Evolutionary conservation across 2,113 vertebrate species (phyloP), one percentile per base, ranked within the genome.

Genomic region (Myotis davidii): DNA sequence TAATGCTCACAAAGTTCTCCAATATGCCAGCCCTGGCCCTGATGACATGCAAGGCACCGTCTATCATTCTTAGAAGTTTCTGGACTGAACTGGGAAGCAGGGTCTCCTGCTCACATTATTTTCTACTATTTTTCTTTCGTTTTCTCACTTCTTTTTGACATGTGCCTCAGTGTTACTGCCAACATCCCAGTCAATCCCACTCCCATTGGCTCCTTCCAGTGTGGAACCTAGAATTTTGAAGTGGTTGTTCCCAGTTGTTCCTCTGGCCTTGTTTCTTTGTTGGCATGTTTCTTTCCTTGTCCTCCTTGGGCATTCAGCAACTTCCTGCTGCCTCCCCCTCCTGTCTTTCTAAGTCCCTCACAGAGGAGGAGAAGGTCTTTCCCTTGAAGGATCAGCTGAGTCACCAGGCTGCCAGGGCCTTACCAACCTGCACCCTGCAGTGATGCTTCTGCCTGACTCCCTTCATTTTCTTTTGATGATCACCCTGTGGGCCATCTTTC

Each of bases 11-110:
- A 21, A 25, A 81, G 64, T 13, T 56, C 37, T 25, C 23, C 12
- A 0, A 5, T 54, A 7, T 27, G 25, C 25, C 6, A 0, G 32
- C 64, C 9, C 23, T 18, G 67, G 29, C 34, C 86, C 64, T 67
- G 12, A 48, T 29, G 4, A 34, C 13, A 1, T 0, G n/a, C 23
- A 10, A 64, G 69, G 9, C 23, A 9, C 65, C 5, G 3, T 7
- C 20, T 4, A 2, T 29, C 9, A 39, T 82, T 61, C 29, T 42
- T n/a, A 34, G 69, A 82, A 25, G 64, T 48, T 94, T 79, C 81
- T 78, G 69, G 52, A 29, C 32, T 72, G 27, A 6, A 1, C 18
- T 32, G 29, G 37, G 32, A 73, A 84, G 37, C 64, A 5, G 12
- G n/a, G 16, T 50, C 82, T 84, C 74, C 20, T 11, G 13, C 65